These are phyloP conservation scores for Uloborus plumipes DNA, from an alignment of 2,888 invertebrate genomes.

Conservation along the genomic window DNA sequence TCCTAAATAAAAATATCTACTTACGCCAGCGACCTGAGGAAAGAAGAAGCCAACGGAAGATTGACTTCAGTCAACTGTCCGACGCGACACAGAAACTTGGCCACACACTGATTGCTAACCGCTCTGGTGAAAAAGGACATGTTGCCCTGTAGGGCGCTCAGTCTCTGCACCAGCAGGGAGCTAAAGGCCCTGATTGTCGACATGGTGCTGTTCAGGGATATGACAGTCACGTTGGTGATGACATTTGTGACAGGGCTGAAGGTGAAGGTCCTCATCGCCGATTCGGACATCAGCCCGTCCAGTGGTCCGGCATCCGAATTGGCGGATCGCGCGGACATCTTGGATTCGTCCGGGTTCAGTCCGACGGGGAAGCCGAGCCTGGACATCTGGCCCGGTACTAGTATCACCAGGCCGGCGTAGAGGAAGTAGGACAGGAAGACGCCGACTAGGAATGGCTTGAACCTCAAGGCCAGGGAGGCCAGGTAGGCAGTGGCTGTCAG, in stretches of 20 bases:
- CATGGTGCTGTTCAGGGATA: constrained; percentile 27
- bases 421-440: constrained; percentile 30
- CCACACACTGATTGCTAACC: constrained; percentile 32
- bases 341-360: no score
- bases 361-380: constrained; percentile 34
- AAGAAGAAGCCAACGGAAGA: constrained; percentile 30
- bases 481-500: constrained; percentile 22
- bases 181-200: constrained; percentile 22
- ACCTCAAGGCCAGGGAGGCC: constrained; percentile 15
- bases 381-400: constrained; percentile 17
- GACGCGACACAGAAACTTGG: constrained; percentile 39
- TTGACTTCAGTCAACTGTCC: constrained; percentile 42
- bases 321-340: constrained; percentile 18
- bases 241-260: constrained; percentile 41
- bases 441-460: constrained; percentile 41
- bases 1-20: constrained; percentile 1
- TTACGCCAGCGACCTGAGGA: constrained; percentile 40
- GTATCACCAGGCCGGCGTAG: constrained; percentile 23
- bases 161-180: constrained; percentile 27
- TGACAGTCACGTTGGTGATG: constrained; percentile 43
- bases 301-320: constrained; percentile 15
- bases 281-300: constrained; percentile 29
- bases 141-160: constrained; percentile 32
- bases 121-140: constrained; percentile 30
- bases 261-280: constrained; percentile 29